A percentile compares a stretch with the other conserved stretches of the same genome.
Evolutionary conservation across 2,888 invertebrate genomes (phyloP).

Genomic region (Sminthurinus aureus): DNA sequence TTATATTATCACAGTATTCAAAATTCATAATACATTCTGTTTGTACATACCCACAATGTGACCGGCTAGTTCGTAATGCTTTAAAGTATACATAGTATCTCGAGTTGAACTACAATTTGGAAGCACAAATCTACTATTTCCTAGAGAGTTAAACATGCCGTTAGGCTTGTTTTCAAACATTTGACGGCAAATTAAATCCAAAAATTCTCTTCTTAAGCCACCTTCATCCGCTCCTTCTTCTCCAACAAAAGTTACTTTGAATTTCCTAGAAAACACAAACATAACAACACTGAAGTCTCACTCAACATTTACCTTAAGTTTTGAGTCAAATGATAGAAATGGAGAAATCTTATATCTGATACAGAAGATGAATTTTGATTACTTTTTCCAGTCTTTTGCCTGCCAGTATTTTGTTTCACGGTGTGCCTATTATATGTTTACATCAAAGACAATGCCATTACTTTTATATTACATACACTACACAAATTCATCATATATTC

Average conservation of each 20-base stretch:
- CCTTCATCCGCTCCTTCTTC: constrained; percentile 66
- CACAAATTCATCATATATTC: too few relatives aligned
- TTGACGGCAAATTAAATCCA: constrained; percentile 64
- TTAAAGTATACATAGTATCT: constrained; percentile 61
- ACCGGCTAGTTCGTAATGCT: constrained; percentile 65
- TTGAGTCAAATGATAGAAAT: too few relatives aligned
- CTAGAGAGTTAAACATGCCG: constrained; percentile 60
- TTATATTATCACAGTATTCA: too few relatives aligned
- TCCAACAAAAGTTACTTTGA: constrained; percentile 65
- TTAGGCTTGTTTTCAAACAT: constrained; percentile 61
- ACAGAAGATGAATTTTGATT: too few relatives aligned
- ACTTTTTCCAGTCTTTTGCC: constrained; percentile 65
- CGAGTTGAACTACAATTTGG: constrained; percentile 62
- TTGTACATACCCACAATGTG: constrained; percentile 66
- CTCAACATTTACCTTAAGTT: too few relatives aligned
- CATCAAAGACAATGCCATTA: too few relatives aligned
- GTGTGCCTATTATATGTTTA: too few relatives aligned
- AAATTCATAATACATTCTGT: too few relatives aligned
- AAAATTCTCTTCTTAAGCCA: constrained; percentile 65
- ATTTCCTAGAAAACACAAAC: constrained; percentile 65
- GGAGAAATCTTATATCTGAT: too few relatives aligned
- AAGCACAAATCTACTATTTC: constrained; percentile 65
- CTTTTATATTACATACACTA: too few relatives aligned
- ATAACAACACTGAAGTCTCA: too few relatives aligned
- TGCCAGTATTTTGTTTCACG: constrained; percentile 64